Evolutionary conservation across 2,797 vertebrate species (phyloP).

Genomic region (Hirundo rustica): DNA sequence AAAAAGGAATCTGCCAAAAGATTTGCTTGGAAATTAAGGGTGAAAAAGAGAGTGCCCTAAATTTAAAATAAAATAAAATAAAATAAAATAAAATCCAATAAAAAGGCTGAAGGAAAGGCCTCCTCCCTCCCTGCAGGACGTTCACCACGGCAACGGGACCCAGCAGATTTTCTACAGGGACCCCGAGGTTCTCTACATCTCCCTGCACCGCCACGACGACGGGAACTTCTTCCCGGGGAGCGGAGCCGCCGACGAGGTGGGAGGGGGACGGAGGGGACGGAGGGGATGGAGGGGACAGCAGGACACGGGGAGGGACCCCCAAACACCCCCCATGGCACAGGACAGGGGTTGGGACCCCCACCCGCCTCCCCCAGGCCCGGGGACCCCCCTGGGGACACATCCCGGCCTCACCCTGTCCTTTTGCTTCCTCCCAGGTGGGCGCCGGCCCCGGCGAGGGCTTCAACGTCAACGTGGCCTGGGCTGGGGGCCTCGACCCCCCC

Average conservation of each 20-base stretch:
- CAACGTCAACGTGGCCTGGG: conserved; percentile 93
- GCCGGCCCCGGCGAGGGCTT: conserved; percentile 89
- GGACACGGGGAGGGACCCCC: background rate
- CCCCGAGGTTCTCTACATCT: conserved; percentile 91
- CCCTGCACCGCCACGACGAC: conserved; percentile 91
- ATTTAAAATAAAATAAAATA: no score
- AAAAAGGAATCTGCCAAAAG: no score
- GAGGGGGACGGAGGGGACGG: background rate
- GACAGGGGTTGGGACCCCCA: no score
- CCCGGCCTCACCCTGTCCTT: background rate
- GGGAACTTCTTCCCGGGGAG: conserved; percentile 97
- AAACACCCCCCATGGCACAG: background rate
- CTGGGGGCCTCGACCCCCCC: conserved; percentile 93
- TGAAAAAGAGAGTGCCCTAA: no score
- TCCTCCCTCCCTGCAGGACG: conserved; percentile 77
- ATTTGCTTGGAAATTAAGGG: no score
- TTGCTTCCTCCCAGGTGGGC: conserved; percentile 81
- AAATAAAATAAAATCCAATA: no score
- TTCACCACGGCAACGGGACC: conserved; percentile 96
- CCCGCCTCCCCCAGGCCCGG: no score
- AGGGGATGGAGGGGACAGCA: background rate
- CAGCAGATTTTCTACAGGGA: conserved; percentile 95
- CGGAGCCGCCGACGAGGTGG: conserved; percentile 89
- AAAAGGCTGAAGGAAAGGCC: no score
- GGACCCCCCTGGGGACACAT: no score